Conservation (phyloP, 1,140 invertebrate species). For the Conus betulinus region DNA sequence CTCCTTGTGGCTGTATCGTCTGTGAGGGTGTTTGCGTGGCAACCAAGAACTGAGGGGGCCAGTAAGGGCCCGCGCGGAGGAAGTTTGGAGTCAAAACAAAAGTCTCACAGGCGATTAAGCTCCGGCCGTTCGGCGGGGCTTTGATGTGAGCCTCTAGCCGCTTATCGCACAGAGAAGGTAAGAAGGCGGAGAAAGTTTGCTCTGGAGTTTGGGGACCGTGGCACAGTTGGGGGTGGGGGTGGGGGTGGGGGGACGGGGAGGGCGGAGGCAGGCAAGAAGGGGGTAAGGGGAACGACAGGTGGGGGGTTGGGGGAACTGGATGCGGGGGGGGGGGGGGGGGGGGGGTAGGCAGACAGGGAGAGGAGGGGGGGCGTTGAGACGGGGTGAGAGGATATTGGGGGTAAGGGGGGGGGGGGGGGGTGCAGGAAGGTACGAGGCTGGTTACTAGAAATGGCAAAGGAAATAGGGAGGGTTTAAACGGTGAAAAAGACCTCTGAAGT, state of each 20-base stretch:
- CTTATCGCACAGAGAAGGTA: neutral
- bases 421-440: too few species aligned
- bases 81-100: neutral
- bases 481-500: too few species aligned
- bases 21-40: too few species aligned
- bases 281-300: too few species aligned
- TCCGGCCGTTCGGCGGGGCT: neutral
- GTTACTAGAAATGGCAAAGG: too few species aligned
- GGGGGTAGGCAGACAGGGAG: neutral
- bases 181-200: neutral
- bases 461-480: too few species aligned
- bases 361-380: neutral
- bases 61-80: neutral
- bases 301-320: neutral
- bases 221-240: neutral
- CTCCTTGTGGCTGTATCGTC: too few species aligned
- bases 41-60: too few species aligned
- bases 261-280: too few species aligned
- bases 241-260: too few species aligned
- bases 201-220: neutral
- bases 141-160: neutral
- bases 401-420: too few species aligned
- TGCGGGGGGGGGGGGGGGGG: neutral
- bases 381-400: neutral
- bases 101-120: slow-evolving; percentile 4